These are phyloP conservation scores for Vanessa atalanta DNA, from an alignment of 1,140 invertebrate species.

Conservation along the genomic window DNA sequence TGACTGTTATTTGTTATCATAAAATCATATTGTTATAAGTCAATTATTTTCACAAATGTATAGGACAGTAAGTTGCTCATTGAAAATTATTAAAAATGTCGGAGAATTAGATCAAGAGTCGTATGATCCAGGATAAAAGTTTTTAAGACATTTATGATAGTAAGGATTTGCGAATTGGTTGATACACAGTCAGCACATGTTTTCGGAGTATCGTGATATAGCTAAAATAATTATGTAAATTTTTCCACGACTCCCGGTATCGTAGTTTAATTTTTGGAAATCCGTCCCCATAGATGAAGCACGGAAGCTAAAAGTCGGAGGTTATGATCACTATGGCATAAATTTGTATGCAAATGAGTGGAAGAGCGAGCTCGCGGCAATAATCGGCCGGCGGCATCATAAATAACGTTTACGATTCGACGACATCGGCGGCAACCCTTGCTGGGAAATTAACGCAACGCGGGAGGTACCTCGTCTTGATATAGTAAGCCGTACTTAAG, in stretches of 20 bases:
- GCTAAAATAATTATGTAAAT: too few relatives aligned
- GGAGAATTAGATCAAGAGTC: too few relatives aligned
- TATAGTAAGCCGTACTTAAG: conserved; percentile 17
- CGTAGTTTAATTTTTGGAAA: conserved; percentile 21
- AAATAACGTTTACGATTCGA: conserved; percentile 73
- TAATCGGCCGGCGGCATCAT: conserved; percentile 62
- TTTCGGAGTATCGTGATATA: too few relatives aligned
- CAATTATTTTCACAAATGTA: too few relatives aligned
- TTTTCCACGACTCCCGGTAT: not conserved
- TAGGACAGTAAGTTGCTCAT: too few relatives aligned
- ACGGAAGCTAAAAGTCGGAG: conserved; percentile 49
- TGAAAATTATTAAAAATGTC: too few relatives aligned
- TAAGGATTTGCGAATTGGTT: too few relatives aligned
- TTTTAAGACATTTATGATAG: too few relatives aligned
- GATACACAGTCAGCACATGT: too few relatives aligned
- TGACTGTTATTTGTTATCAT: too few relatives aligned
- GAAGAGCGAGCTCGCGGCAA: conserved; percentile 62
- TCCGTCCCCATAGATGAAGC: conserved; percentile 33
- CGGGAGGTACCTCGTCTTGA: conserved; percentile 49
- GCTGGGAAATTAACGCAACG: conserved; percentile 61
- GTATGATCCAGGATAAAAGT: too few relatives aligned
- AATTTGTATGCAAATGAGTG: conserved; percentile 75
- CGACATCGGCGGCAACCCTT: conserved; percentile 68
- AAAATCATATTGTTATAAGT: too few relatives aligned
- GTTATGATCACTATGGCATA: conserved; percentile 63